Base-by-base conservation (phyloP, 2,113 vertebrate species). In the Eupsittula cactorum region DNA sequence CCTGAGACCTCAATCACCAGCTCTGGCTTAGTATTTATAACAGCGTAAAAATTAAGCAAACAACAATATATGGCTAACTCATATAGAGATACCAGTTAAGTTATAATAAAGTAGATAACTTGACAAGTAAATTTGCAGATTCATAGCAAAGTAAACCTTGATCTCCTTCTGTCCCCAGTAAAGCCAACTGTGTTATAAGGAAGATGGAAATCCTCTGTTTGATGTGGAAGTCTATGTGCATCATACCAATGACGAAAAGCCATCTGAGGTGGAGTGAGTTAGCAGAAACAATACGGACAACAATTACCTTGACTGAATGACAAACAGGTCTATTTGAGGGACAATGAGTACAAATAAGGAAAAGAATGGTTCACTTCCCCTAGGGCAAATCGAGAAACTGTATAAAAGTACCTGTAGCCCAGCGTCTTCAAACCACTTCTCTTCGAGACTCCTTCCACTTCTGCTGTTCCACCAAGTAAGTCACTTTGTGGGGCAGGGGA, bases 21-120 rank as follows among this genome's bases (percentile, higher is more conserved):
- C n/a, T 71, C 64, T 50, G 47, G n/a, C 33, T 42, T 67, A 9
- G 67, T 42, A 12, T 68, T 53, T 67, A 10, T 42, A 55, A 49
- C 16, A 10, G 12, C 13, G 13, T 33, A 23, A 41, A 81, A 70
- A 68, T 35, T 41, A 60, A 37, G 37, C 13, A 28, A 37, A 28
- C 53, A 55, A 25, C 25, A 47, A 46, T 10, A 28, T 41, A 31
- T 11, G 46, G n/a, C 23, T 5, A 46, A 10, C 3, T 46, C 17
- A 4, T 1, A 33, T 0, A 47, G 21, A 68, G 23, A 9, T 10
- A 5, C 3, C 31, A 15, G 16, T 41, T 14, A 20, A 50, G 39
- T 8, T n/a, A 2, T 4, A 23, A 65, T 10, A 6, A 18, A 71
- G 21, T 18, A 23, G 3, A 5, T 4, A 10, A 42, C 31, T 5